A percentile compares a stretch with the other conserved stretches of the same genome.
phyloP scores from a whole-genome alignment of 2,797 vertebrate species.

The Loris lydekkerianus region DNA sequence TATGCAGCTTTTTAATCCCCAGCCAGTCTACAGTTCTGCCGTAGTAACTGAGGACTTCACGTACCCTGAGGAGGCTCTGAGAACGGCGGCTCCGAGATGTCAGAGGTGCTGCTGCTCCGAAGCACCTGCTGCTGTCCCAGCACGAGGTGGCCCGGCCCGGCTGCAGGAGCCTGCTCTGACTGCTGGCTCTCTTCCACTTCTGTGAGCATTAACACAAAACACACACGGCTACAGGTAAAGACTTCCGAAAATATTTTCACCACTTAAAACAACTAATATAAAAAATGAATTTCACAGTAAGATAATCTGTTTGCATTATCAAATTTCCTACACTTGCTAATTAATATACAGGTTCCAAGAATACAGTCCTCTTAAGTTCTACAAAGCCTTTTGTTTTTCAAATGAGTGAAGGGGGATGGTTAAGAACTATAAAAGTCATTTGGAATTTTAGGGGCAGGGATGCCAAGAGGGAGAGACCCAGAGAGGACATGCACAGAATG shows the following conservation, averaged over 20 bases:
- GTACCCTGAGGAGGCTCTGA: slow-evolving; percentile 93
- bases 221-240: background rate
- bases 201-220: slow-evolving; percentile 83
- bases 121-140: slow-evolving; percentile 92
- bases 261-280: slow-evolving; percentile 33
- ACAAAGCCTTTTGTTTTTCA: slow-evolving; percentile 29
- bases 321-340: slow-evolving; percentile 2
- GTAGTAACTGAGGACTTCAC: background rate
- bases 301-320: background rate
- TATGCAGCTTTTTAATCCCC: background rate
- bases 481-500: background rate
- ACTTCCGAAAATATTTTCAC: background rate
- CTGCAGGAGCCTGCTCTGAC: slow-evolving; percentile 89
- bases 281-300: slow-evolving; percentile 6
- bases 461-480: background rate
- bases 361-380: slow-evolving; percentile 54
- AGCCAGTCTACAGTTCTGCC: background rate
- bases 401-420: background rate
- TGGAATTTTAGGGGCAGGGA: slow-evolving; percentile 3
- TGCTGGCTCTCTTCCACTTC: slow-evolving; percentile 96
- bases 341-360: background rate
- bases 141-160: slow-evolving; percentile 84
- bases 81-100: slow-evolving; percentile 93
- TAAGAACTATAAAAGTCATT: slow-evolving; percentile 11
- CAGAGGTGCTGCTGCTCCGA: slow-evolving; percentile 97